These are phyloP conservation scores for Verasper variegatus DNA, from an alignment of 2,113 vertebrate species.

Conservation along the genomic window DNA sequence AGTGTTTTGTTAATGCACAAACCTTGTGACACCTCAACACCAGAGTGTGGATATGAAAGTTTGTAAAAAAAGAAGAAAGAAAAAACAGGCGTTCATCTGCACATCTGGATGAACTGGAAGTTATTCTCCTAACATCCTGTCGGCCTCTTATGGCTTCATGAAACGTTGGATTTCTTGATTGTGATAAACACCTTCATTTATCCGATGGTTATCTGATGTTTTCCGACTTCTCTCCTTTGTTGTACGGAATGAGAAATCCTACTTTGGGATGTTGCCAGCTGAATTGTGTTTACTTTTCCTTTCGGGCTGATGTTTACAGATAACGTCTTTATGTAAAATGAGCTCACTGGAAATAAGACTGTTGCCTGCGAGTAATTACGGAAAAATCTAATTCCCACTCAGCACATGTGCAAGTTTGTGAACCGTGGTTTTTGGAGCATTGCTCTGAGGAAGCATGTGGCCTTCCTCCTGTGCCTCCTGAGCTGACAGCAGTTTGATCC, in stretches of 20 bases:
- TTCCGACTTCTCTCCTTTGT: neutral
- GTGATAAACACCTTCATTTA: neutral
- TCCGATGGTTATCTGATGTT: conserved; percentile 8
- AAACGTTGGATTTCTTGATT: too few species aligned
- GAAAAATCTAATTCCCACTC: neutral
- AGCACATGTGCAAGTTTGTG: neutral
- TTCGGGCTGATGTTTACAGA: neutral
- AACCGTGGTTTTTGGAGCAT: neutral
- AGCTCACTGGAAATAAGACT: neutral
- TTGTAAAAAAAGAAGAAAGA: too few species aligned
- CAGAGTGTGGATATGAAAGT: too few species aligned
- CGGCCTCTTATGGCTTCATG: too few species aligned
- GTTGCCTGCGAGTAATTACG: neutral
- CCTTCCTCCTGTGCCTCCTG: conserved; percentile 63
- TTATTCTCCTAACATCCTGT: too few species aligned
- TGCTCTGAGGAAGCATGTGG: conserved; percentile 38
- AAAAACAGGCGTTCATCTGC: too few species aligned
- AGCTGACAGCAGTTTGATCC: conserved; percentile 59
- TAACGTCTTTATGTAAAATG: neutral
- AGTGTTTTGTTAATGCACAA: too few species aligned
- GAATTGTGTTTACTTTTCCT: neutral
- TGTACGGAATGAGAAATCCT: neutral
- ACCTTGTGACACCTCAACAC: too few species aligned
- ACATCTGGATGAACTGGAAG: too few species aligned
- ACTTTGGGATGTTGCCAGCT: neutral